Evolutionary conservation across 2,113 vertebrate genomes (phyloP).

Genomic region (Oenanthe oenanthe): DNA sequence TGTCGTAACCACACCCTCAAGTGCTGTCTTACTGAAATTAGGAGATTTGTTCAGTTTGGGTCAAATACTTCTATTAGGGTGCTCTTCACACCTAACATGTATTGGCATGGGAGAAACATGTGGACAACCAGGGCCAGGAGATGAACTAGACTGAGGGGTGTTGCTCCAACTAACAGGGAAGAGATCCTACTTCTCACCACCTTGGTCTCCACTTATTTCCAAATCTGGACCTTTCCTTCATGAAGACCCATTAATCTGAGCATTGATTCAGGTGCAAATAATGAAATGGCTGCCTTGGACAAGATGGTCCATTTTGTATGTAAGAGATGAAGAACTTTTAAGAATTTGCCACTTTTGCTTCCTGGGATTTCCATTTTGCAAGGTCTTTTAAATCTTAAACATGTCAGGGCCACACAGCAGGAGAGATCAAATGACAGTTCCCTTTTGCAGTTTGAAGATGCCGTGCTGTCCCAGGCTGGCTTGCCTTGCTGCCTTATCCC

Average conservation of each 20-base stretch:
- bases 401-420: neutral
- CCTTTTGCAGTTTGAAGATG: neutral
- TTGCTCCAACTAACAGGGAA: neutral
- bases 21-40: conserved; percentile 38
- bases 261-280: neutral
- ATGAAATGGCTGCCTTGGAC: neutral
- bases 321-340: neutral
- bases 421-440: neutral
- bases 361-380: neutral
- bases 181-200: neutral
- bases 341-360: neutral
- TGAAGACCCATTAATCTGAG: neutral
- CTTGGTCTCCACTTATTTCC: neutral
- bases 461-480: neutral
- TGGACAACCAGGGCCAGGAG: neutral
- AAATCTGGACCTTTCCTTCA: neutral
- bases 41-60: conserved; percentile 50
- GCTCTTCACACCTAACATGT: neutral
- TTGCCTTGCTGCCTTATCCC: neutral
- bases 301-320: neutral
- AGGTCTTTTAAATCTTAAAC: neutral
- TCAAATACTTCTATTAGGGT: neutral
- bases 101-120: neutral
- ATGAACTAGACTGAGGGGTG: neutral
- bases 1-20: conserved; percentile 49